Evolutionary conservation across 1,140 invertebrate species (phyloP).

Genomic region (Colletes gigas): DNA sequence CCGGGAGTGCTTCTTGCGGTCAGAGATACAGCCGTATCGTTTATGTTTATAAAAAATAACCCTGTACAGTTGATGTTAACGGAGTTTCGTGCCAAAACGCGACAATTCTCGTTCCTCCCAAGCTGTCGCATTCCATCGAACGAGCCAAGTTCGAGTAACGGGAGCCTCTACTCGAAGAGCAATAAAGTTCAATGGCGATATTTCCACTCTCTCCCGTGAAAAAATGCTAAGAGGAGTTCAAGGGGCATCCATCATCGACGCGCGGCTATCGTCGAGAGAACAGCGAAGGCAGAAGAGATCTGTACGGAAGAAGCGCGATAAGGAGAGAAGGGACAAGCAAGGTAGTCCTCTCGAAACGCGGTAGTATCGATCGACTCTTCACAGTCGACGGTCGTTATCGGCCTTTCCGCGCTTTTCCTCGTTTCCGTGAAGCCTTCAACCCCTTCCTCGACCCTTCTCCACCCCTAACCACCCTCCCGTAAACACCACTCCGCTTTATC

Average conservation of each 20-base stretch:
- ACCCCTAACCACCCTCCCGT: background rate
- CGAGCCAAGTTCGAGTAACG: slow-evolving; percentile 1
- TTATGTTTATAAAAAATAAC: too few relatives aligned
- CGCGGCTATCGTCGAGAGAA: slow-evolving; percentile 21
- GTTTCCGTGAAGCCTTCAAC: slow-evolving; percentile 48
- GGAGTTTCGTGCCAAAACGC: too few relatives aligned
- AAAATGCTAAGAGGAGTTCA: slow-evolving; percentile 31
- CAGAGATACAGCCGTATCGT: too few relatives aligned
- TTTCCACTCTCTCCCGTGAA: slow-evolving; percentile 37
- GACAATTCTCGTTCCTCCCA: too few relatives aligned
- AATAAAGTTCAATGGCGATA: slow-evolving; percentile 48
- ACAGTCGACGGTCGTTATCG: slow-evolving; percentile 59
- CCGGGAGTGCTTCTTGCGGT: too few relatives aligned
- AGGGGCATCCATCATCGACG: slow-evolving; percentile 39
- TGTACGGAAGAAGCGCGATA: slow-evolving; percentile 17
- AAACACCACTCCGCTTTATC: slow-evolving; percentile 51
- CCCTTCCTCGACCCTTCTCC: slow-evolving; percentile 35
- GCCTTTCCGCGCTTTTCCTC: slow-evolving; percentile 56
- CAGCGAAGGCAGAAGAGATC: too few relatives aligned
- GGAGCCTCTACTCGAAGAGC: slow-evolving; percentile 17
- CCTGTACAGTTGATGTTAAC: too few relatives aligned
- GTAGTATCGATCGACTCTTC: slow-evolving; percentile 60
- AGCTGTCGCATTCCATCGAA: too few relatives aligned
- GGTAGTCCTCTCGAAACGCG: slow-evolving; percentile 44
- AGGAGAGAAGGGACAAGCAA: slow-evolving; percentile 27